Base-by-base conservation (phyloP, 2,113 vertebrate genomes). In the Bujurquina vittata region DNA sequence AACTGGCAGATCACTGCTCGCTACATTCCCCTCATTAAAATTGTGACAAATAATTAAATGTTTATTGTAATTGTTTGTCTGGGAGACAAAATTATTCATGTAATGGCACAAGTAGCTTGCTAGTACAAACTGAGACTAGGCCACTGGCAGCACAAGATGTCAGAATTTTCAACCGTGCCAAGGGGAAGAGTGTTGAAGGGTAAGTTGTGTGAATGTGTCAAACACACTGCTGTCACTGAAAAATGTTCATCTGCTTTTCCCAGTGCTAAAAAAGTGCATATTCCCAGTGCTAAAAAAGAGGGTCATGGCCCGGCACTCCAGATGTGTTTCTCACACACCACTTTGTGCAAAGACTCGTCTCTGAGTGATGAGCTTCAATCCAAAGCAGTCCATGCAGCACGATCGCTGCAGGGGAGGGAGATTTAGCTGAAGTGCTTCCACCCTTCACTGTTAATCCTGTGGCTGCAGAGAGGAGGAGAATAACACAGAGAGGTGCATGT, bases 381-480 rank as follows among this genome's bases (percentile, higher is more conserved):
- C 86, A 58, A 60, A 87, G 84, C 69, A 55, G 85, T 79, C 87
- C 80, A 77, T 85, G 88, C 90, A 80, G 86, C 77, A 79, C 18
- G 5, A 59, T 81, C 69, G 77, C 90, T 88, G 83, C 91, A 78
- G 91, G 90, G 87, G 86, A 84, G 73, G 59, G 84, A 43, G 91
- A 78, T 88, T 93, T 91, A 90, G 81, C 87, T 90, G 75, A 92
- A 93, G 88, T 87, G 87, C 86, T 90, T 93, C 86, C 79, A 89
- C 85, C 81, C 80, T 87, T 88, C 80, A 78, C 81, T 84, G 90
- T 79, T 92, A 93, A 93, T 94, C 88, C 90, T 80, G 85, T 76
- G 76, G 80, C 80, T 88, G 87, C 76, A 82, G 55, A 88, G 65
- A 74, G 62, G 46, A 54, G 75, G 74, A 74, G 35, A 77, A 57